These are phyloP conservation scores for Collichthys lucidus DNA, from an alignment of 2,113 vertebrate species.

Conservation along the genomic window DNA sequence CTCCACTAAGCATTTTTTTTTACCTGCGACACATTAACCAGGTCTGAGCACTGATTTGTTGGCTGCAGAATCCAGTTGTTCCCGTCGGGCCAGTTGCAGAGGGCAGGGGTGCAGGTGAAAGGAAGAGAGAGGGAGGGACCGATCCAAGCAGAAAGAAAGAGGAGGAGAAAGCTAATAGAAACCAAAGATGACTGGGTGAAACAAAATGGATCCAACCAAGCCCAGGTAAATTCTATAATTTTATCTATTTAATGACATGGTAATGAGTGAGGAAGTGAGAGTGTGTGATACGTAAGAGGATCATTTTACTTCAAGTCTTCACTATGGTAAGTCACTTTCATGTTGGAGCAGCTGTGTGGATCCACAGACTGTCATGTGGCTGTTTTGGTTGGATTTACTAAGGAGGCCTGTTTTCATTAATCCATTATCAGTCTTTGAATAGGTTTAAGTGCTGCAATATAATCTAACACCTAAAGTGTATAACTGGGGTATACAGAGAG, in stretches of 20 bases:
- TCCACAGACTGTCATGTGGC: not conserved
- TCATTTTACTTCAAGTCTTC: not conserved
- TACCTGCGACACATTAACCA: conserved; percentile 58
- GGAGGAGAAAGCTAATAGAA: conserved; percentile 62
- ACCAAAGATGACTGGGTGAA: conserved; percentile 76
- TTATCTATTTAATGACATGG: not conserved
- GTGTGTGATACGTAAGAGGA: not conserved
- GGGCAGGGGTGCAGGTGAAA: conserved; percentile 67
- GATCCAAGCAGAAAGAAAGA: conserved; percentile 42
- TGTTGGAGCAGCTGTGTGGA: conserved; percentile 9
- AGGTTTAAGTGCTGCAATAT: not conserved
- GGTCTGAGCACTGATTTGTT: conserved; percentile 55
- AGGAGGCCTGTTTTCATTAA: not conserved
- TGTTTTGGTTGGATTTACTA: conserved; percentile 20
- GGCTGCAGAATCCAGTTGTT: conserved; percentile 78
- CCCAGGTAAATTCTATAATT: conserved; percentile 73
- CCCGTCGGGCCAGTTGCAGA: conserved; percentile 77
- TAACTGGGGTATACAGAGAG: conserved; percentile 3
- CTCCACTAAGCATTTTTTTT: conserved; percentile 21
- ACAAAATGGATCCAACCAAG: conserved; percentile 75
- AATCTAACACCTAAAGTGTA: not conserved
- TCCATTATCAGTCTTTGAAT: not conserved
- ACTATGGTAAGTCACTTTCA: not conserved
- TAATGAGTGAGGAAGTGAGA: not conserved
- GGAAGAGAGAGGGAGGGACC: conserved; percentile 58